phyloP scores from a whole-genome alignment of 2,888 invertebrate genomes.

The Ennomos fuscantarius region DNA sequence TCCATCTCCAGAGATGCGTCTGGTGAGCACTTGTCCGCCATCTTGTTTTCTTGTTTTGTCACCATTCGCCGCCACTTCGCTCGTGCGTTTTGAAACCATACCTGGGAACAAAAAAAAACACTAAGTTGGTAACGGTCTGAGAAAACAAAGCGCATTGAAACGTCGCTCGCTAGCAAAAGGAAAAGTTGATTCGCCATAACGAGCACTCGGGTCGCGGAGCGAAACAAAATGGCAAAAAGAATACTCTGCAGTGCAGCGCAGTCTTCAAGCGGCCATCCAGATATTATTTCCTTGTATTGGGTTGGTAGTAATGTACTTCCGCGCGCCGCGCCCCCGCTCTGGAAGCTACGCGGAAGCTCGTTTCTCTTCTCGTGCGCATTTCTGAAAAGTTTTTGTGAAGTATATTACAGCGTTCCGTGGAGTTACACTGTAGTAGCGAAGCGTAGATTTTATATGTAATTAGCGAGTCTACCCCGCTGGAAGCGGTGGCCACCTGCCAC shows the following conservation, averaged over 20 bases:
- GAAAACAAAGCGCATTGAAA: constrained; percentile 49
- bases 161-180: constrained; percentile 60
- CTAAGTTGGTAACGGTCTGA: constrained; percentile 50
- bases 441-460: constrained; percentile 73
- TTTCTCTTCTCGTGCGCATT: constrained; percentile 46
- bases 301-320: constrained; percentile 42
- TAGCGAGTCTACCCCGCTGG: constrained; percentile 56
- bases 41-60: constrained; percentile 91
- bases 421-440: constrained; percentile 57
- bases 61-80: constrained; percentile 97
- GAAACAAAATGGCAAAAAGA: constrained; percentile 38
- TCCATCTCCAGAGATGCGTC: constrained; percentile 87
- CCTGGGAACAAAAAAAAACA: constrained; percentile 87
- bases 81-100: constrained; percentile 97
- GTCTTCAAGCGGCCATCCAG: constrained; percentile 42
- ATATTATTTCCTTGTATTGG: constrained; percentile 30
- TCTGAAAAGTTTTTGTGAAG: constrained; percentile 57
- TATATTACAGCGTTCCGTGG: constrained; percentile 63
- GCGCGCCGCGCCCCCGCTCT: constrained; percentile 35
- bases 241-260: constrained; percentile 22
- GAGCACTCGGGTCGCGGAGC: constrained; percentile 55
- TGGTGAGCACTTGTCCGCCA: constrained; percentile 89
- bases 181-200: constrained; percentile 56
- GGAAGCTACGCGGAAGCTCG: constrained; percentile 34
- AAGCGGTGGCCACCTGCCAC: constrained; percentile 39